Conservation (phyloP, 2,888 invertebrate species). For the Hypomecis punctinalis region DNA sequence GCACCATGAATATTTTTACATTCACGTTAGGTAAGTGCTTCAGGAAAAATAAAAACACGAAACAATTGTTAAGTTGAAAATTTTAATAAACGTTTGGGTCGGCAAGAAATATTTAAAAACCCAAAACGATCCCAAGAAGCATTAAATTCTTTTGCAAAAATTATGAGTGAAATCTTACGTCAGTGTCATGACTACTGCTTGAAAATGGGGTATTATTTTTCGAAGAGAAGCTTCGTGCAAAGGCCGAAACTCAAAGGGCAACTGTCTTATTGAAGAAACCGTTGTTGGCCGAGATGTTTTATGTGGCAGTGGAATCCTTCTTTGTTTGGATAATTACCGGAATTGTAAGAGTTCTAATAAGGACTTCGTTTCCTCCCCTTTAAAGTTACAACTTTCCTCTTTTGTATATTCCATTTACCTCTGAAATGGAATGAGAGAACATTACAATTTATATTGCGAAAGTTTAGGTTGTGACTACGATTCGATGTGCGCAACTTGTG, state of each 20-base stretch:
- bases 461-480: slow-evolving; percentile 34
- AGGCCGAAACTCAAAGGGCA: slow-evolving; percentile 19
- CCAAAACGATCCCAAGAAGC: neutral
- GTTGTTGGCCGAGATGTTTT: slow-evolving; percentile 6
- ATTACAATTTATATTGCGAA: slow-evolving; percentile 44
- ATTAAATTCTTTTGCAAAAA: neutral
- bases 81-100: slow-evolving; percentile 4
- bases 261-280: slow-evolving; percentile 9
- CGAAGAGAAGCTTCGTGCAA: slow-evolving; percentile 12
- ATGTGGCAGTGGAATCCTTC: neutral
- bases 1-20: slow-evolving; percentile 26
- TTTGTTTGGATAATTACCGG: slow-evolving; percentile 13
- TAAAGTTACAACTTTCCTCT: neutral
- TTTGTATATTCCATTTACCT: slow-evolving; percentile 6
- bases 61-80: slow-evolving; percentile 13
- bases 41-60: slow-evolving; percentile 1
- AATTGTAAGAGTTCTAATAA: slow-evolving; percentile 10
- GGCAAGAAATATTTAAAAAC: neutral
- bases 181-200: slow-evolving; percentile 1
- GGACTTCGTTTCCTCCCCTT: neutral
- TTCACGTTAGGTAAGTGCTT: slow-evolving; percentile 13
- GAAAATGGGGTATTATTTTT: slow-evolving; percentile 13
- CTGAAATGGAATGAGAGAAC: slow-evolving; percentile 18
- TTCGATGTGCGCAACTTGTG: slow-evolving; percentile 18
- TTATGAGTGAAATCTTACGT: neutral